These are phyloP conservation scores for Xenopus laevis DNA, from an alignment of 2,113 vertebrate genomes.

Conservation along the genomic window DNA sequence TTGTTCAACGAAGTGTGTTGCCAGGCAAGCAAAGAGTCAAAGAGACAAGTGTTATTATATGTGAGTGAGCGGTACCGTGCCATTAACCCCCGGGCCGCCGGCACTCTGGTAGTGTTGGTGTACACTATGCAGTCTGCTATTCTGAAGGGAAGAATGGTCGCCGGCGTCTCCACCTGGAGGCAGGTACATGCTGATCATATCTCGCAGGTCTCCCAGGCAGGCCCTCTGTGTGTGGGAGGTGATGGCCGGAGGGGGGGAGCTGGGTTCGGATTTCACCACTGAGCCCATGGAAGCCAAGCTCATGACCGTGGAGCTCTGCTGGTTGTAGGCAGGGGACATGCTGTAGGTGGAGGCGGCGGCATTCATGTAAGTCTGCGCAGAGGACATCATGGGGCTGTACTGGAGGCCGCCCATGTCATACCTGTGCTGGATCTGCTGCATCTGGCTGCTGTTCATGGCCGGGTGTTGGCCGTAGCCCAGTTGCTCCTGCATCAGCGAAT, in stretches of 20 bases:
- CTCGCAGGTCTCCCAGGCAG: slow-evolving; percentile 93
- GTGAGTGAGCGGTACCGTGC: slow-evolving; percentile 94
- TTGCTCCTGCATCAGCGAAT: slow-evolving; percentile 95
- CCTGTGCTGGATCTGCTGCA: slow-evolving; percentile 91
- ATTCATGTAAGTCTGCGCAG: slow-evolving; percentile 91
- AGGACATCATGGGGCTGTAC: slow-evolving; percentile 94
- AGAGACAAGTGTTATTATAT: slow-evolving; percentile 74
- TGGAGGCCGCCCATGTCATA: slow-evolving; percentile 95
- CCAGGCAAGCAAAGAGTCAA: slow-evolving; percentile 45
- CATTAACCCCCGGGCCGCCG: slow-evolving; percentile 87
- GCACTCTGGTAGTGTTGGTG: slow-evolving; percentile 95
- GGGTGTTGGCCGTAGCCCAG: slow-evolving; percentile 90
- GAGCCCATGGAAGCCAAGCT: slow-evolving; percentile 85
- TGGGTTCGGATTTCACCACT: slow-evolving; percentile 92
- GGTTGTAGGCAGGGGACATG: slow-evolving; percentile 87
- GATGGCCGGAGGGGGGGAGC: slow-evolving; percentile 91
- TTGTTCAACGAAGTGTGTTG: slow-evolving; percentile 10
- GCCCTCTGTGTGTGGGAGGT: slow-evolving; percentile 86
- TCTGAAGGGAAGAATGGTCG: slow-evolving; percentile 82
- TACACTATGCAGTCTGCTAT: slow-evolving; percentile 88
- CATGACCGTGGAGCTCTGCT: slow-evolving; percentile 81
- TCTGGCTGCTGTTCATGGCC: slow-evolving; percentile 86
- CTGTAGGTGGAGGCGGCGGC: slow-evolving; percentile 84
- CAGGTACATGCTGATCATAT: slow-evolving; percentile 99
- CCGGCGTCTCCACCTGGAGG: slow-evolving; percentile 89